phyloP scores from a whole-genome alignment of 2,888 invertebrate genomes.

The Eristalinus sepulchralis region DNA sequence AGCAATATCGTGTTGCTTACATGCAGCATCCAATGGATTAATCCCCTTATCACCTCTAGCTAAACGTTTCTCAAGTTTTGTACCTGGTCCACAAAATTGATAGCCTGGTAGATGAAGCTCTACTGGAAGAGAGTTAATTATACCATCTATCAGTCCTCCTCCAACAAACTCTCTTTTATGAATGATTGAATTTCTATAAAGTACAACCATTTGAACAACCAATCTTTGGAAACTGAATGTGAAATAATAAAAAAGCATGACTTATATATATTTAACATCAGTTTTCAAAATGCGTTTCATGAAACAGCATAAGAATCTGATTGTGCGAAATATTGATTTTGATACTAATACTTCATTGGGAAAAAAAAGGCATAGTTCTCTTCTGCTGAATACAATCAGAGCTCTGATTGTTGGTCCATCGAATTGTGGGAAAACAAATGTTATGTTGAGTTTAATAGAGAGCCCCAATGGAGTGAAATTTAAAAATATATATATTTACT shows the following conservation, averaged over 20 bases:
- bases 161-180: not conserved
- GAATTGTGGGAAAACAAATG: conserved; percentile 78
- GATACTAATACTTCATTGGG: not conserved
- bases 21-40: conserved; percentile 73
- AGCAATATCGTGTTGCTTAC: conserved; percentile 67
- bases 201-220: not conserved
- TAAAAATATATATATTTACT: conserved; percentile 78
- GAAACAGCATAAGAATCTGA: conserved; percentile 33
- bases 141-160: conserved; percentile 46
- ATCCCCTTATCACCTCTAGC: conserved; percentile 72
- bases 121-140: conserved; percentile 72
- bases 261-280: not conserved
- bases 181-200: conserved; percentile 6
- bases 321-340: conserved; percentile 18
- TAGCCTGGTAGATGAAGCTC: conserved; percentile 70
- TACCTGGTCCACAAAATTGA: conserved; percentile 75
- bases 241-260: conserved; percentile 31
- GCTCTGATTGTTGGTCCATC: conserved; percentile 76
- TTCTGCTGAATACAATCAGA: conserved; percentile 73
- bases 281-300: conserved; percentile 36
- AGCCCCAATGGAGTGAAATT: conserved; percentile 76
- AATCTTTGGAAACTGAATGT: too few relatives aligned
- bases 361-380: conserved; percentile 72
- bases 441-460: conserved; percentile 75
- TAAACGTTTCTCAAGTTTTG: conserved; percentile 73